Base-by-base conservation (phyloP, 1,140 invertebrate species). In the Hyposmocoma kahamanoa region DNA sequence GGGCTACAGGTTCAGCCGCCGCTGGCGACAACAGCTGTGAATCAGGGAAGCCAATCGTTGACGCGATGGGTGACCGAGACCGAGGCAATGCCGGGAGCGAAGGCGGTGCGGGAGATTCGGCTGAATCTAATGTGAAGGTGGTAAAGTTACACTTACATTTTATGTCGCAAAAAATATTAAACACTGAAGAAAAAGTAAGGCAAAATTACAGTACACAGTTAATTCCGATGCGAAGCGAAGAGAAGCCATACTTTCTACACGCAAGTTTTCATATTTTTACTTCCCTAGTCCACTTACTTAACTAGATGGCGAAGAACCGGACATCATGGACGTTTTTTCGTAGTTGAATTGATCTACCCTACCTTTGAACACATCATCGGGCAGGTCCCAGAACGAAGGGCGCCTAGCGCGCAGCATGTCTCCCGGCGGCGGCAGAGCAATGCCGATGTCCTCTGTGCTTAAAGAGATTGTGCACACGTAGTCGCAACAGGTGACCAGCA, bases 401-500 rank as follows among this genome's bases (percentile, higher is more conserved):
- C 68, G 30, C 2, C 72, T 28, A 0, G 68, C 64, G 0, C 62
- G 43, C 42, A 64, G 52, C 8, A 64, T 58, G 53, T 68, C 62
- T 0, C 58, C 60, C 0, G 74, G 74, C 0, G 72, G 63, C 0
- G 66, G 47, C 13, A 58, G 42, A 3, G 17, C 4, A 2, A 19
- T 5, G 0, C 53, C 26, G n/a, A 21, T 22, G 39, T 36, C 48
- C 32, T 22, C 13, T 0, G 1, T 1, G 0, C 22, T 36, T 20
- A 67, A 47, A 0, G 18, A 10, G 0, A 83, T 5, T 1, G 44
- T 36, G 21, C 57, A 67, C 0, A 70, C 63, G 39, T 56, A 58
- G 34, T 76, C 72, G 19, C 76, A 76, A 49, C 74, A 72, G 0
- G 68, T 64, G 1, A 83, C 11, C 4, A 78, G 36, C 1, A 70